Base-by-base conservation (phyloP, 2,888 invertebrate genomes). In the Exephanes ischioxanthus region DNA sequence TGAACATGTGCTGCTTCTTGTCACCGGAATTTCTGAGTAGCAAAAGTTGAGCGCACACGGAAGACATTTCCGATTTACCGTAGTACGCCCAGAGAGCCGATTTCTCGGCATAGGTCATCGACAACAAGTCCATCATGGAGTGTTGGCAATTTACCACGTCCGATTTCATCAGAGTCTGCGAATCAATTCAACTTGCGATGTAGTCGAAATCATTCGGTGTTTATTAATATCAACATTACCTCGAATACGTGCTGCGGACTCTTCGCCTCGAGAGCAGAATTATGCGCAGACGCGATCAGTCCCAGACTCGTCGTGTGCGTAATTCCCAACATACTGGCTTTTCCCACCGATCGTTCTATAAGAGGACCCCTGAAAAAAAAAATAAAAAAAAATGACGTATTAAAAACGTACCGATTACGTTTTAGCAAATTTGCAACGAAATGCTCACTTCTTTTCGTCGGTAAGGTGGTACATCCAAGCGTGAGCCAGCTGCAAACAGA, bases 1-100 rank as follows among this genome's bases (percentile, higher is more conserved):
- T 96, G 87, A 96, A 95, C 91, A 94, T 94, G 88, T 95, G 95
- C 63, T 94, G 92, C 41, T 93, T 93, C 63, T 94, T 93, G 85
- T 95, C 95, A 92, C 97, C 96, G 6, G 97, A 96, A 92, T 97
- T 97, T 26, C 97, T 95, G 89, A 97, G 96, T 0, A 98, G 95
- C 55, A 98, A 94, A 16, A 98, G 94, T 93, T 98, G 98, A 72
- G 97, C 96, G 93, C 96, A 97, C 51, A 98, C 94, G 0, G 97
- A 97, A 0, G 97, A 96, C 96, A 98, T 97, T 93, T 98, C 97
- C 0, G 97, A 96, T 93, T 98, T 97, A 0, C 99, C 99, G 93
- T 98, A 98, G 79, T 97, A 95, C 16, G 97, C 95, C 98, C 98
- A 98, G 11, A 99, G 94, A 0, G 97, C 97, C 0, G 98, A 96